phyloP scores from a whole-genome alignment of 2,888 invertebrate genomes.

The Polia nebulosa region DNA sequence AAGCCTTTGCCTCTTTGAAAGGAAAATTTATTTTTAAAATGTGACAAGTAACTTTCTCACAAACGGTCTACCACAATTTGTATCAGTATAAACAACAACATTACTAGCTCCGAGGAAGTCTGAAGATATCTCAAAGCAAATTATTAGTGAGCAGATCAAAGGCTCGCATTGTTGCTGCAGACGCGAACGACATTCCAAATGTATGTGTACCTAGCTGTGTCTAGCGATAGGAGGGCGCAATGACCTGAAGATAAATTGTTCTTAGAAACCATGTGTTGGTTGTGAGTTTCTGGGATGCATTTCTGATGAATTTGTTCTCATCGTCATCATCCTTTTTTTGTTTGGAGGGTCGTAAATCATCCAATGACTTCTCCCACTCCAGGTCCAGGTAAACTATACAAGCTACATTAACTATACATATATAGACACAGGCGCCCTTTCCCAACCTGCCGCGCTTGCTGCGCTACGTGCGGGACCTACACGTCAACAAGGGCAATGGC shows the following conservation, averaged over 20 bases:
- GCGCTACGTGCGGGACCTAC: no score
- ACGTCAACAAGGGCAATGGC: no score
- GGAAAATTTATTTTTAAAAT: no score
- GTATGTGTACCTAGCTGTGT: not conserved
- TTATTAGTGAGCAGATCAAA: slow-evolving; percentile 42
- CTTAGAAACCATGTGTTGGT: not conserved
- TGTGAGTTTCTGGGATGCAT: not conserved
- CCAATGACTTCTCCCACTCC: no score
- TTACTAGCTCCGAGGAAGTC: slow-evolving; percentile 6
- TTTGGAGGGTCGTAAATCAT: no score
- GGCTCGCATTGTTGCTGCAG: slow-evolving; percentile 42
- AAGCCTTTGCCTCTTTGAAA: no score
- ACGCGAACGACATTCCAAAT: slow-evolving; percentile 29
- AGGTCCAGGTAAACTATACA: no score
- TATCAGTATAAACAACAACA: not conserved
- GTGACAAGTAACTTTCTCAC: no score
- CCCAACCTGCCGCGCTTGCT: no score
- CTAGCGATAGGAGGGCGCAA: slow-evolving; percentile 2
- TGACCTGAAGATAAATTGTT: slow-evolving; percentile 7
- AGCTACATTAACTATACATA: no score
- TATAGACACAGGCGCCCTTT: no score
- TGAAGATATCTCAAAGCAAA: slow-evolving; percentile 53
- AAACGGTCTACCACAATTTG: not conserved
- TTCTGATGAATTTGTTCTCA: not conserved
- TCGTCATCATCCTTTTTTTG: not conserved